Evolutionary conservation across 2,113 vertebrate genomes (phyloP).

Genomic region (Poecile atricapillus): DNA sequence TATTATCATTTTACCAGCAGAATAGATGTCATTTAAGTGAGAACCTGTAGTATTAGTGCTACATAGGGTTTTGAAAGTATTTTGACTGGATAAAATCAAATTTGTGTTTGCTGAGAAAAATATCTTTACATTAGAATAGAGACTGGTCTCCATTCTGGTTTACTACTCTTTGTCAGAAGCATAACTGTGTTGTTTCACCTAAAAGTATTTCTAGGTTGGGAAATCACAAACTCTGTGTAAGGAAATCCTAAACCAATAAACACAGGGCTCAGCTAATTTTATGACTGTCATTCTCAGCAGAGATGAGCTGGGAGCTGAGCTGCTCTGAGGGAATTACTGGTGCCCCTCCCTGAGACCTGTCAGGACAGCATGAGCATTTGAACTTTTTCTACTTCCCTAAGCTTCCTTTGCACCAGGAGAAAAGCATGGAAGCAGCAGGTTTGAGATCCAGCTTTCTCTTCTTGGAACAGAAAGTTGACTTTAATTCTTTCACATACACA

Average conservation of each 20-base stretch:
- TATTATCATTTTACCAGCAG: not conserved
- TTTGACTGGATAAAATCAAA: not conserved
- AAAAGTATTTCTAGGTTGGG: not conserved
- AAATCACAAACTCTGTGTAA: not conserved
- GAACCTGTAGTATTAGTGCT: not conserved
- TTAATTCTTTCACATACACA: not conserved
- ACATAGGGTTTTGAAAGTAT: not conserved
- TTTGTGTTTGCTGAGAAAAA: not conserved
- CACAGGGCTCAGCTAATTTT: not conserved
- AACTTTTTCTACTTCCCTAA: not conserved
- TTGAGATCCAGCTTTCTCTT: not conserved
- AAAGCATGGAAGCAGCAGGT: not conserved
- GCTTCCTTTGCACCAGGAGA: not conserved
- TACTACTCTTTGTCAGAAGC: not conserved
- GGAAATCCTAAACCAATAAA: not conserved
- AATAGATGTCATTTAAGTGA: not conserved
- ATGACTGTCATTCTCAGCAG: not conserved
- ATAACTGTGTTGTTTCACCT: not conserved
- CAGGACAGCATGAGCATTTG: not conserved
- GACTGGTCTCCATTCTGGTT: not conserved
- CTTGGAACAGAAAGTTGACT: not conserved
- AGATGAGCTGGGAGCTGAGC: not conserved
- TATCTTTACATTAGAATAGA: not conserved
- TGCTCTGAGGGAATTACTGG: not conserved
- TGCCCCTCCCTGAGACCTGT: not conserved